A percentile compares a stretch with the other conserved stretches of the same genome.
phyloP scores from a whole-genome alignment of 1,140 invertebrate species.

The Centruroides sculpturatus region DNA sequence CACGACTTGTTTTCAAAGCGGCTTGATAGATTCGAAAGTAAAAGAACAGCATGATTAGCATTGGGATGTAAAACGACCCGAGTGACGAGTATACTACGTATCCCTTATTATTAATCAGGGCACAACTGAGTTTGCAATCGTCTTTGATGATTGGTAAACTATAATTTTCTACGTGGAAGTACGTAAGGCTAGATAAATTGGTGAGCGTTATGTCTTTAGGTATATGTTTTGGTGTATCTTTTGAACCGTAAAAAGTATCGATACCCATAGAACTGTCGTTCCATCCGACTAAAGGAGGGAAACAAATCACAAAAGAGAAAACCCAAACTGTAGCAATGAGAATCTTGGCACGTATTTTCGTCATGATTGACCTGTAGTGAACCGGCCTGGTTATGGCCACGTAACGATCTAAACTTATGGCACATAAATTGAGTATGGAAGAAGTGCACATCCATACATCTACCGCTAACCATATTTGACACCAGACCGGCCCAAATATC shows the following conservation, averaged over 20 bases:
- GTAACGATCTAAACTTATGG: conserved; percentile 79
- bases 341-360: conserved; percentile 65
- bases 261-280: background rate
- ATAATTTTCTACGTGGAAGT: too few species aligned
- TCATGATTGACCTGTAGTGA: conserved; percentile 82
- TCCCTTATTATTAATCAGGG: conserved; percentile 74
- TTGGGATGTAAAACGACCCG: conserved; percentile 90
- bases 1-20: conserved; percentile 71
- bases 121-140: conserved; percentile 36
- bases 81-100: conserved; percentile 73
- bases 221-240: too few species aligned
- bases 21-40: conserved; percentile 91
- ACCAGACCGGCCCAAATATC: conserved; percentile 82
- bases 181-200: too few species aligned
- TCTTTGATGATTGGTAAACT: too few species aligned
- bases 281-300: conserved; percentile 49
- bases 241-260: too few species aligned
- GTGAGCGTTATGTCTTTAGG: too few species aligned
- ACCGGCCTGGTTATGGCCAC: conserved; percentile 84
- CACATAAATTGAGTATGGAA: conserved; percentile 69
- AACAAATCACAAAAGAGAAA: conserved; percentile 87
- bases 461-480: conserved; percentile 75
- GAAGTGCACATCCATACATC: conserved; percentile 95
- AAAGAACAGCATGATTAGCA: conserved; percentile 91
- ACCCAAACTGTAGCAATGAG: conserved; percentile 85